Conservation (phyloP, 1,140 invertebrate species). For the Tigriopus japonicus region DNA sequence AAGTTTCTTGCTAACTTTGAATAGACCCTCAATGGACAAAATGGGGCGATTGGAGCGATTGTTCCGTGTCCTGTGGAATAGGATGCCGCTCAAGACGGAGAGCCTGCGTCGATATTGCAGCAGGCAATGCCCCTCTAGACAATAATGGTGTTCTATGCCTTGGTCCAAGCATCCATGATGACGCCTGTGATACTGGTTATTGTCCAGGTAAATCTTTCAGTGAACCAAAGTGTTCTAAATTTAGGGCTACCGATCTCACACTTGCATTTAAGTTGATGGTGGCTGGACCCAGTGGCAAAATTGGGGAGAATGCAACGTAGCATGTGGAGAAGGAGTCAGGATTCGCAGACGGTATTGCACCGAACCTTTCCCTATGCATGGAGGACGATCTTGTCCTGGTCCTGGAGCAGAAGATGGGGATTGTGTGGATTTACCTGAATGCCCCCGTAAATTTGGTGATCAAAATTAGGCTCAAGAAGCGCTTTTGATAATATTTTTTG, state of each 20-base stretch:
- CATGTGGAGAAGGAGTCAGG: constrained; percentile 41
- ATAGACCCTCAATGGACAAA: constrained; percentile 23
- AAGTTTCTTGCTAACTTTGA: constrained; percentile 37
- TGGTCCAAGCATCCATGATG: constrained; percentile 36
- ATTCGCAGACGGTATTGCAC: constrained; percentile 24
- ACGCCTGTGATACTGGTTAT: constrained; percentile 45
- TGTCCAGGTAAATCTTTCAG: background rate
- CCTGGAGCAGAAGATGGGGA: constrained; percentile 41
- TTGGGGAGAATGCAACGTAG: constrained; percentile 27
- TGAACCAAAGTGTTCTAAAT: background rate
- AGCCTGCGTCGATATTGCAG: constrained; percentile 21
- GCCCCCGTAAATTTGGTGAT: background rate
- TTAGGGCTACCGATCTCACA: background rate
- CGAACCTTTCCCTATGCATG: constrained; percentile 25
- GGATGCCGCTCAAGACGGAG: constrained; percentile 30
- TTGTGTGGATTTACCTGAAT: constrained; percentile 38
- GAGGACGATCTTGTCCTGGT: constrained; percentile 25
- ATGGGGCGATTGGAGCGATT: constrained; percentile 28
- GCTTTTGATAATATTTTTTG: background rate
- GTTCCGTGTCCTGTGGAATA: constrained; percentile 36
- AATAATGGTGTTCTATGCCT: constrained; percentile 25
- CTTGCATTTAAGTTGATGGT: constrained; percentile 33
- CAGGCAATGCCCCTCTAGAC: constrained; percentile 23
- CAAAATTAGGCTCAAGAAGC: too few relatives aligned
- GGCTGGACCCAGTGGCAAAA: constrained; percentile 28